Evolutionary conservation across 1,140 invertebrate species (phyloP).

Genomic region (Bombus pyrosoma): DNA sequence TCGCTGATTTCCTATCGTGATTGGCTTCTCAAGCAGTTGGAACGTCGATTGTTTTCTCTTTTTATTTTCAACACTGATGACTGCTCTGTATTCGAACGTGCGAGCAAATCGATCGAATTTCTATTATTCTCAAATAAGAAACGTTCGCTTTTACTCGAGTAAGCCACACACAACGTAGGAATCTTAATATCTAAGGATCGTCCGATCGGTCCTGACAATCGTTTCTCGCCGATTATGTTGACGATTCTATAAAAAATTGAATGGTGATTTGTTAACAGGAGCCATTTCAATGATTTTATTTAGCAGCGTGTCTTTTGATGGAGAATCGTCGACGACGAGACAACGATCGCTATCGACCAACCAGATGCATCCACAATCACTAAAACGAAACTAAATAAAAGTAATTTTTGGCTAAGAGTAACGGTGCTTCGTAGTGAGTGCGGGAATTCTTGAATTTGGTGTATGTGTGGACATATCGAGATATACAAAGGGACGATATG

Average conservation of each 20-base stretch:
- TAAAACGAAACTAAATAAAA: conserved; percentile 79
- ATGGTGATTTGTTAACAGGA: background rate
- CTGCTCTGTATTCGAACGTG: background rate
- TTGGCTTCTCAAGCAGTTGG: conserved; percentile 20
- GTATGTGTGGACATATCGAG: conserved; percentile 16
- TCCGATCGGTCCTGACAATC: conserved; percentile 13
- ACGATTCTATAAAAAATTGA: background rate
- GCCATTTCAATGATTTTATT: background rate
- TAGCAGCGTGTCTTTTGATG: background rate
- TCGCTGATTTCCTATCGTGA: conserved; percentile 52
- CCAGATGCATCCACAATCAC: conserved; percentile 57
- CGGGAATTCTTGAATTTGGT: conserved; percentile 52
- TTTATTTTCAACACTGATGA: too few relatives aligned
- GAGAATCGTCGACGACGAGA: background rate
- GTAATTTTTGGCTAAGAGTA: conserved; percentile 82
- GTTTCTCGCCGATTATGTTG: background rate
- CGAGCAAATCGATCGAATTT: background rate
- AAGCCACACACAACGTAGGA: conserved; percentile 35
- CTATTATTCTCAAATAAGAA: background rate
- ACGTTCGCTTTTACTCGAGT: conserved; percentile 10
- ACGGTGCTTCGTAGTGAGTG: conserved; percentile 72
- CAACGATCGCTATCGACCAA: conserved; percentile 22
- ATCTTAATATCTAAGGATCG: conserved; percentile 66
- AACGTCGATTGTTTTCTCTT: background rate
- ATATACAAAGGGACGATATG: background rate